These are phyloP conservation scores for Ascaphus truei DNA, from an alignment of 2,113 vertebrate species.

Conservation along the genomic window DNA sequence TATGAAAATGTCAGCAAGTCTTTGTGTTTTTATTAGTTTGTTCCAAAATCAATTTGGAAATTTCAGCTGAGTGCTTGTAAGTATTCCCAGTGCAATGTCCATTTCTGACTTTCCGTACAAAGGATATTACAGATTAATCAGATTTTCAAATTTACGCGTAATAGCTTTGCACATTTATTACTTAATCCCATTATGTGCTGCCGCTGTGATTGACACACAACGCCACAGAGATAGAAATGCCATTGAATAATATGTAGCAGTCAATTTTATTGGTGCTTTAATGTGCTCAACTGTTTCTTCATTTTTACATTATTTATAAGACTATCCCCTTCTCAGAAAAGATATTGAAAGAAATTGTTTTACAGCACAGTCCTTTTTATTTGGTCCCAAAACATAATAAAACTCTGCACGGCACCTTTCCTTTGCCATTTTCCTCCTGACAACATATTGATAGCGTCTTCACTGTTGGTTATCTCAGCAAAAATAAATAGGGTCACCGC, in stretches of 20 bases:
- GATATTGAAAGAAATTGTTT: slow-evolving; percentile 63
- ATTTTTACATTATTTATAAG: slow-evolving; percentile 74
- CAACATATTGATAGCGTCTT: too few species aligned
- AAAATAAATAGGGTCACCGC: too few species aligned
- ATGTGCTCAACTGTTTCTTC: slow-evolving; percentile 51
- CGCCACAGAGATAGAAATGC: slow-evolving; percentile 60
- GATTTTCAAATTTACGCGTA: slow-evolving; percentile 67
- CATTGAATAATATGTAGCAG: slow-evolving; percentile 72
- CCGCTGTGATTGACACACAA: slow-evolving; percentile 70
- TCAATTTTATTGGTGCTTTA: slow-evolving; percentile 76
- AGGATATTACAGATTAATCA: slow-evolving; percentile 71
- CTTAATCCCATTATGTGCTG: slow-evolving; percentile 66
- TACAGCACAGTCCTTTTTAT: slow-evolving; percentile 53
- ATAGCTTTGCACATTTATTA: slow-evolving; percentile 61
- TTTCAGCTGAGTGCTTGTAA: slow-evolving; percentile 63
- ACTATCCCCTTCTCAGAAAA: slow-evolving; percentile 61
- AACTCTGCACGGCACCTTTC: too few species aligned
- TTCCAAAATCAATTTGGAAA: slow-evolving; percentile 64
- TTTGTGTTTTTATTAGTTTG: slow-evolving; percentile 64
- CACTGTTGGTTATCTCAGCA: too few species aligned
- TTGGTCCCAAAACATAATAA: too few species aligned
- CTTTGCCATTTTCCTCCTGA: too few species aligned
- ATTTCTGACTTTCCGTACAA: slow-evolving; percentile 52
- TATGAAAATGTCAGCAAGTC: slow-evolving; percentile 66
- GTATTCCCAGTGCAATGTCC: slow-evolving; percentile 58